Evolutionary conservation across 2,797 vertebrate species (phyloP), one percentile per base, ranked within the genome.

Genomic region (Coilia nasus): DNA sequence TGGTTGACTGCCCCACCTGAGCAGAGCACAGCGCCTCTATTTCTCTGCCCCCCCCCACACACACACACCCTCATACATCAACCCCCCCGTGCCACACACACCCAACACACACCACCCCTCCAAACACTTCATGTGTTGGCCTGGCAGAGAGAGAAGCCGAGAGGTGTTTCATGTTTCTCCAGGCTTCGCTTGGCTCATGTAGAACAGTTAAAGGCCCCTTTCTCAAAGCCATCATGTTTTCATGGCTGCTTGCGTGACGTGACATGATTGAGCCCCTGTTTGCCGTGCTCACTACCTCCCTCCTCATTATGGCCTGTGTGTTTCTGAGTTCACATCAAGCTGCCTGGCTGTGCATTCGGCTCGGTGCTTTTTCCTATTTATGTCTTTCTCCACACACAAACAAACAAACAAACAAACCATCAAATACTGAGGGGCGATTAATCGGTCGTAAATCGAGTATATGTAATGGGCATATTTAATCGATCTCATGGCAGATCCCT

Each of bases 1-100:
- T 97, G 96, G 96, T 96, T 97, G 96, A 96, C 97, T 98, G 96
- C 96, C 97, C 98, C 97, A 97, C 71, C 71, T 44, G 71, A 78
- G 71, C 71, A 78, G 35, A 19, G 15, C 41, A 31, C 6, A 78
- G 71, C 35, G 17, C 17, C 35, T 44, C 6, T 44, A 21, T 41
- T n/a, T 78, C 71, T 78, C 35, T 41, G 35, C 7, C 15, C 71
- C 31, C 60, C 96, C 96, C 67, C 10, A 1, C n/a, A 25, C 64
- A 25, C 57, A 14, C 25, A 9, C 11, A 35, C 15, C 96, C 6
- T 96, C 96, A 97, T 97, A 95, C 95, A 97, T 98, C 97, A 97
- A 96, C 96, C 35, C 12, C 25, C 12, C 35, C 19, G 17, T 54
- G 7, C 46, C 7, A 54, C 50, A 54, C 2, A 54, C 50, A 54